These are phyloP conservation scores for Lucilia cuprina DNA, from an alignment of 1,140 invertebrate genomes.

Conservation along the genomic window DNA sequence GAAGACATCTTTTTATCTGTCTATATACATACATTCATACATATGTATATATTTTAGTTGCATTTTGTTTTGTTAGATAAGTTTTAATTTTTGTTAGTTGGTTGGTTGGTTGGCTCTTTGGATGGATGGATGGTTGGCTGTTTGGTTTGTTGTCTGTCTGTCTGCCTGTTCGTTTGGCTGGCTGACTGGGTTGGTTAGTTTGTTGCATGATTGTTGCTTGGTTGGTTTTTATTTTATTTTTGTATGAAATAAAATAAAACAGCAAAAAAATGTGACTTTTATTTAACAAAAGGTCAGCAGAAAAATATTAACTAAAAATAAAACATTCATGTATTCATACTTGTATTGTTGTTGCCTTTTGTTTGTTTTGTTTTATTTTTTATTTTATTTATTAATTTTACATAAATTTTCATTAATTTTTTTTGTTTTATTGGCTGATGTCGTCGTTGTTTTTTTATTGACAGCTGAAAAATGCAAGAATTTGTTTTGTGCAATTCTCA, in stretches of 20 bases:
- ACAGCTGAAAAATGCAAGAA: no score
- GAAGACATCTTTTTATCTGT: background rate
- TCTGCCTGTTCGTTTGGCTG: background rate
- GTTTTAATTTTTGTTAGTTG: background rate
- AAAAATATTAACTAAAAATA: conserved; percentile 17
- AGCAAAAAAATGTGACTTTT: conserved; percentile 21
- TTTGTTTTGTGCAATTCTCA: no score
- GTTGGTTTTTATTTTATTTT: background rate
- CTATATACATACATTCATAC: background rate
- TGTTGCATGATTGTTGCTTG: conserved; percentile 21
- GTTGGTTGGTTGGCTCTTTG: background rate
- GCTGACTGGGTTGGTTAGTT: background rate
- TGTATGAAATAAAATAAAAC: background rate
- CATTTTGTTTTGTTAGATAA: background rate
- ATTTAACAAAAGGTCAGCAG: conserved; percentile 28
- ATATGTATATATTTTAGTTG: background rate
- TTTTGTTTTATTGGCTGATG: background rate
- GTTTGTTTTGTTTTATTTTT: background rate
- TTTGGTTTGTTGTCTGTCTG: background rate
- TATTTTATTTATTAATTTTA: background rate
- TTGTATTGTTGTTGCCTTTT: background rate
- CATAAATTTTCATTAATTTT: background rate
- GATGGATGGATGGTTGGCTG: background rate
- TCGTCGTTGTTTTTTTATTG: background rate
- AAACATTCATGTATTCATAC: background rate